A percentile compares a stretch with the other conserved stretches of the same genome.
phyloP scores from a whole-genome alignment of 1,140 invertebrate genomes.

The Protaetia brevitarsis region DNA sequence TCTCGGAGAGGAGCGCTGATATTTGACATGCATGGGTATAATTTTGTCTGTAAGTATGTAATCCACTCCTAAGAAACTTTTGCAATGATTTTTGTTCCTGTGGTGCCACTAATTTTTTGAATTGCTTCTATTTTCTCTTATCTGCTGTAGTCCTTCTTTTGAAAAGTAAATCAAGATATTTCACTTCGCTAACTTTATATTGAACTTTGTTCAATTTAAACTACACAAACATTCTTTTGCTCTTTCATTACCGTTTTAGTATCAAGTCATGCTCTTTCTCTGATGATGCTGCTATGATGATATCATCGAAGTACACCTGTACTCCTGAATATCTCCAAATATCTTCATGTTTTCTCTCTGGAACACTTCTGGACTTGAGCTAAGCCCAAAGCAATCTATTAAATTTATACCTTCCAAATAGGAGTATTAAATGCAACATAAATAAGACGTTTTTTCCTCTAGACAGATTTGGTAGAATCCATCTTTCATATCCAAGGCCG shows the following conservation, averaged over 20 bases:
- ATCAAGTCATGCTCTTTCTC: not conserved
- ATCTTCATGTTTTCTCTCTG: no score
- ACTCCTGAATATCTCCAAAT: not conserved
- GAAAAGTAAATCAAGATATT: not conserved
- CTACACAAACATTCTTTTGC: not conserved
- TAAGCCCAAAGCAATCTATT: no score
- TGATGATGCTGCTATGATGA: not conserved
- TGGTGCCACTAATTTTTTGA: not conserved
- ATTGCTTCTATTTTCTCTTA: not conserved
- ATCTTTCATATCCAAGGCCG: no score
- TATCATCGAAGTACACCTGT: not conserved
- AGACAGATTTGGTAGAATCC: no score
- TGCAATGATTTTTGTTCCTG: not conserved
- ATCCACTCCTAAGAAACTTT: not conserved
- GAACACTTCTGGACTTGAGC: no score
- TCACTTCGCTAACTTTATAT: not conserved
- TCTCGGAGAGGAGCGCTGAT: not conserved
- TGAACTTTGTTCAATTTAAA: not conserved
- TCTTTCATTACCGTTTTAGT: not conserved
- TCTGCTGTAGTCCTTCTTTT: not conserved
- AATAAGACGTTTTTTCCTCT: no score
- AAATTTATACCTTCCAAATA: no score
- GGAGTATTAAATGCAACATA: no score
- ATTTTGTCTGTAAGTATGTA: slow-evolving; percentile 9
- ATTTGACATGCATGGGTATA: not conserved